Evolutionary conservation across 2,113 vertebrate species (phyloP).

Genomic region (Tenebrosternarchus preto): DNA sequence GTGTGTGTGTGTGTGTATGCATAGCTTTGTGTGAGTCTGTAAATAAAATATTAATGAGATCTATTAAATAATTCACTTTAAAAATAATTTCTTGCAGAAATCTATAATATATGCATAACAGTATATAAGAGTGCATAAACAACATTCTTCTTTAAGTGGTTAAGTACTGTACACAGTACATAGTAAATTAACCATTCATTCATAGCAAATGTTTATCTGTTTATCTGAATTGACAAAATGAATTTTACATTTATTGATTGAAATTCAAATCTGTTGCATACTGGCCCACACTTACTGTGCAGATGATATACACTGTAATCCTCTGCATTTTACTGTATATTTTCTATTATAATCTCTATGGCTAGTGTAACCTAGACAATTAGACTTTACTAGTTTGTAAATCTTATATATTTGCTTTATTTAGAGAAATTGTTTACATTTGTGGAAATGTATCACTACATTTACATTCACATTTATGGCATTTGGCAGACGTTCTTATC

Average conservation of each 20-base stretch:
- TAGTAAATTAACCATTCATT: neutral
- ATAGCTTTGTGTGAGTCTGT: slow-evolving; percentile 9
- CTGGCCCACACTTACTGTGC: too few species aligned
- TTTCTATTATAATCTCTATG: slow-evolving; percentile 13
- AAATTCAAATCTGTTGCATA: neutral
- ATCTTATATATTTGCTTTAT: too few species aligned
- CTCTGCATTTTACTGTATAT: neutral
- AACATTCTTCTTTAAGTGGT: neutral
- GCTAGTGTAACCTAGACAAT: neutral
- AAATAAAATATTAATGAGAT: slow-evolving; percentile 3
- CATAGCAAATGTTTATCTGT: neutral
- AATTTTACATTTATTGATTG: neutral
- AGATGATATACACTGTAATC: neutral
- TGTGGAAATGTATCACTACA: too few species aligned
- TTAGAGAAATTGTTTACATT: neutral
- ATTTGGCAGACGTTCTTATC: too few species aligned
- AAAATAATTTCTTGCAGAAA: slow-evolving; percentile 10
- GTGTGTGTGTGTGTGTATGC: neutral
- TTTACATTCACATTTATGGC: too few species aligned
- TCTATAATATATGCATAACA: neutral
- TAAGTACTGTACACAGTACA: neutral
- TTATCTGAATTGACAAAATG: neutral
- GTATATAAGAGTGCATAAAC: neutral
- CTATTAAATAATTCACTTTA: neutral
- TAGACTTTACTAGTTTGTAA: too few species aligned